Percentiles rank a stretch among this genome's conserved stretches.
Evolutionary conservation across 2,888 invertebrate species (phyloP).

Genomic region (Corbicula japonica): DNA sequence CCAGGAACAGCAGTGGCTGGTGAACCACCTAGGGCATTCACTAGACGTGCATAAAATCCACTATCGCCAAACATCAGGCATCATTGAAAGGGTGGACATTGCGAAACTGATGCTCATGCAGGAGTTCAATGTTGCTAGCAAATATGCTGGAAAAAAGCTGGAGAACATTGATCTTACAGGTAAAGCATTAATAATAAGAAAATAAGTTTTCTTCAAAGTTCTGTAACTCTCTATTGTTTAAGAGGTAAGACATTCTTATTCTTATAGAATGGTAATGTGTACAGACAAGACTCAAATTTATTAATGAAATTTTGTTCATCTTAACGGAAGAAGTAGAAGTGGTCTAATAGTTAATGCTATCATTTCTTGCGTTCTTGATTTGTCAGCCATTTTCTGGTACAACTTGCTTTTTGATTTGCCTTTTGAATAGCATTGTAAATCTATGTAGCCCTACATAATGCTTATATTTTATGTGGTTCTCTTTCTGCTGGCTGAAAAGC

Average conservation of each 20-base stretch:
- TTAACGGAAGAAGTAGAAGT: too few relatives aligned
- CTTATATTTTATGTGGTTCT: too few relatives aligned
- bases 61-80: constrained; percentile 37
- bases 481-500: too few relatives aligned
- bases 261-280: neutral
- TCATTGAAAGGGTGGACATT: constrained; percentile 46
- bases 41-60: constrained; percentile 47
- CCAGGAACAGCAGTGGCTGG: constrained; percentile 29
- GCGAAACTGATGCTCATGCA: constrained; percentile 49
- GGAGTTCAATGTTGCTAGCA: constrained; percentile 40
- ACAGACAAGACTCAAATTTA: neutral
- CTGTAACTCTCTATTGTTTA: neutral
- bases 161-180: constrained; percentile 36
- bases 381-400: too few relatives aligned
- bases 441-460: too few relatives aligned
- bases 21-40: constrained; percentile 52
- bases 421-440: too few relatives aligned
- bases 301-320: neutral
- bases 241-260: constrained; percentile 1
- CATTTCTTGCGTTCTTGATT: too few relatives aligned
- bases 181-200: constrained; percentile 49
- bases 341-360: constrained; percentile 43
- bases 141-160: constrained; percentile 45
- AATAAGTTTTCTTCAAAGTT: constrained; percentile 1
- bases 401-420: too few relatives aligned